These are phyloP conservation scores for Octopus bimaculoides DNA, from an alignment of 1,140 invertebrate species.

Conservation along the genomic window DNA sequence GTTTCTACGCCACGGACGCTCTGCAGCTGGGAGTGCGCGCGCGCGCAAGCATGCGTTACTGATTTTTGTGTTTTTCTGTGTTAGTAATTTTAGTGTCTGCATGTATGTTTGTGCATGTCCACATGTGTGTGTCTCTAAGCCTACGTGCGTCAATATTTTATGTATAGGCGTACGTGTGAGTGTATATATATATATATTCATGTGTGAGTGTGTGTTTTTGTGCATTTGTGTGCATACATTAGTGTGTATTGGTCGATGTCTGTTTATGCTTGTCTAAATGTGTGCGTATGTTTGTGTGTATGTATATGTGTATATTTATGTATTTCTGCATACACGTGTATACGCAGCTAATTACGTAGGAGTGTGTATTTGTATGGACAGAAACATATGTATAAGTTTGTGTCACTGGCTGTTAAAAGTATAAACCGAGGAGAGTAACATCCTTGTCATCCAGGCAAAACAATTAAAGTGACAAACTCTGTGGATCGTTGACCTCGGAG, in stretches of 20 bases:
- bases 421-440: no score
- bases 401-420: no score
- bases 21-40: no score
- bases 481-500: no score
- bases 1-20: no score
- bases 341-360: not conserved
- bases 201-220: not conserved
- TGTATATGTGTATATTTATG: not conserved
- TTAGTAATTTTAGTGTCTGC: not conserved
- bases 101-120: not conserved
- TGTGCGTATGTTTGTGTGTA: not conserved
- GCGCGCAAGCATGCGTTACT: no score
- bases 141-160: not conserved
- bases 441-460: no score
- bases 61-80: no score
- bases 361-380: not conserved
- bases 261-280: not conserved
- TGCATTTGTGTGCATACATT: not conserved
- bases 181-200: not conserved
- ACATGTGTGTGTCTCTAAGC: not conserved
- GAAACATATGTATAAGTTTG: not conserved
- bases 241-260: not conserved
- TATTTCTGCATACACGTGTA: not conserved
- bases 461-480: no score
- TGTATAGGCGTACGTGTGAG: not conserved